Base-by-base conservation (phyloP, 2,888 invertebrate genomes). In the Hyppa rectilinea region DNA sequence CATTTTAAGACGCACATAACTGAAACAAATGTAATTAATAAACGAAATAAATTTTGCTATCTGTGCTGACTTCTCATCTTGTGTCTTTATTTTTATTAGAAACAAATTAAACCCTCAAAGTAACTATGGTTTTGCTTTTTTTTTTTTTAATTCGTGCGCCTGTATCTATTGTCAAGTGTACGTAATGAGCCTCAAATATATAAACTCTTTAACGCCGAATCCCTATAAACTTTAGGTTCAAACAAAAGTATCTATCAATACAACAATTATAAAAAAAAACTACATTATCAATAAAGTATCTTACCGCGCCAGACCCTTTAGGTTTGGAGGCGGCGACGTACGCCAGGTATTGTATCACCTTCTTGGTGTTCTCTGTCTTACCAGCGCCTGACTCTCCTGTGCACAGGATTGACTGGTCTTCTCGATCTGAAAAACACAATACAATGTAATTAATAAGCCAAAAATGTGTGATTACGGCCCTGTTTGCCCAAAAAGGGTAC, bases 351-450 rank as follows among this genome's bases (percentile, higher is more conserved):
- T 99, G 99, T 92, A 99, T 99, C 67, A 99, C 99, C 97, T 99
- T 99, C 96, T 99, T 99, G 74, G 99, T 99, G 96, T 99, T 99
- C 95, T 99, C 99, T 62, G 99, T 99, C 96, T 99, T 99, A 84
- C 99, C 99, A 86, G 99, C 99, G 87, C 99, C 99, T n/a, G 99
- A 99, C 96, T 99, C 99, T 88, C 99, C 99, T 89, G 99, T 99
- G 96, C 99, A 99, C 84, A 99, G 96, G 92, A 99, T 99, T 61
- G 99, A 99, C 96, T 99, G 99, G 96, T 99, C 99, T 96, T 99
- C 99, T 73, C 99, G 98, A 96, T 99, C 99, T 99, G 97, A 88
- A 92, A 93, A 34, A 36, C 0, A 45, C 36, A 20, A 31, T 5
- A 3, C n/a, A 14, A 9, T 10, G 0, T 5, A 0, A 50, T 64